Evolutionary conservation across 2,113 vertebrate species (phyloP), one percentile per base, ranked within the genome.

Genomic region (Neotoma lepida): DNA sequence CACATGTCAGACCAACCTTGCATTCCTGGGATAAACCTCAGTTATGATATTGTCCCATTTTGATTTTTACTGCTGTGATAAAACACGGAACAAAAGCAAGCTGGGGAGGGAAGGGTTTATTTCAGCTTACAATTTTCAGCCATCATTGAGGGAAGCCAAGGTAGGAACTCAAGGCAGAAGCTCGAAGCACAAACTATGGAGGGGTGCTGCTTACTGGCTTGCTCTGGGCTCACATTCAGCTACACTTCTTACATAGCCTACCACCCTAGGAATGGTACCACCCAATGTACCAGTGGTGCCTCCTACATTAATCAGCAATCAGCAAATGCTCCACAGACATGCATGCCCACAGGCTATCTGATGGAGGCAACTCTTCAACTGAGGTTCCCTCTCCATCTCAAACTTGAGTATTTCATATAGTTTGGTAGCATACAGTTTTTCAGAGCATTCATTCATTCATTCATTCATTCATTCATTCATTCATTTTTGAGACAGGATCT

Each of bases 1-100:
- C 44, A 41, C 33, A 54, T 44, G 54, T 54, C 64, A 30, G 30
- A 46, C 8, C 22, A 89, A 84, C 9, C 41, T 70, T 88, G 56
- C 12, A 81, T 80, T 91, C 86, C 66, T 81, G 73, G 88, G 56
- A 76, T 88, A 80, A 80, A 91, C 73, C 33, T 74, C n/a, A 68
- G n/a, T 91, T 24, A 64, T 73, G 56, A 84, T 17, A 58, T 2
- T 39, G 35, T 81, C 6, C 35, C 54, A 14, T 39, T 81, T 58
- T 26, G 35, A 56, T 14, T 39, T 80, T 14, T 39, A 39, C 78
- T 26, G 77, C 51, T 81, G 78, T 81, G 78, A 58, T 39, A 56
- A 80, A 54, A 80, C 49, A 54, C 46, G 54, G 49, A 78, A 4
- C 30, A 54, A 78, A 78, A 78, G 33, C 17, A 80, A 8, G 20